A percentile compares a stretch with the other conserved stretches of the same genome.
phyloP scores from a whole-genome alignment of 1,140 invertebrate species.

The Limonius californicus region DNA sequence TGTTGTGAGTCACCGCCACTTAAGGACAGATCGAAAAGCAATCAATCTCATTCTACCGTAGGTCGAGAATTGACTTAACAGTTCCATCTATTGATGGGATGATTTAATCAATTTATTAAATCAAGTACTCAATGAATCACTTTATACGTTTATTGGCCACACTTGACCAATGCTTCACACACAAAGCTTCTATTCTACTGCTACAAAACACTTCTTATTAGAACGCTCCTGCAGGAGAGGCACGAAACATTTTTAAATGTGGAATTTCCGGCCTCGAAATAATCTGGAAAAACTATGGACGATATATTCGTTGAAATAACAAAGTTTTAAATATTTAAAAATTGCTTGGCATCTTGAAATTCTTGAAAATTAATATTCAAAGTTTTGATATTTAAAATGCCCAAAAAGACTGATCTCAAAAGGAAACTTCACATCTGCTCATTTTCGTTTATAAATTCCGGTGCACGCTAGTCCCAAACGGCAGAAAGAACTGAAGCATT shows the following conservation, averaged over 20 bases:
- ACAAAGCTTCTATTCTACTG: conserved; percentile 5
- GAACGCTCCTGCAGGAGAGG: too few species aligned
- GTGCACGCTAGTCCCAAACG: background rate
- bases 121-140: conserved; percentile 32
- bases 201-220: too few species aligned
- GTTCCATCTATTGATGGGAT: conserved; percentile 35
- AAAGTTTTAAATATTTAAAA: too few species aligned
- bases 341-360: too few species aligned
- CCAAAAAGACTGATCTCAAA: background rate
- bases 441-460: background rate
- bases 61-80: conserved; percentile 35
- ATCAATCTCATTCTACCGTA: conserved; percentile 15
- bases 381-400: background rate
- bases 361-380: background rate
- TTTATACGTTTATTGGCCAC: conserved; percentile 28
- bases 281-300: background rate
- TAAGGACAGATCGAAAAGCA: conserved; percentile 13
- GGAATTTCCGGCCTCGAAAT: background rate
- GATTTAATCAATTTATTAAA: conserved; percentile 39
- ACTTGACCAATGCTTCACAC: conserved; percentile 13
- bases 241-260: too few species aligned
- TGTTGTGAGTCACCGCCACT: background rate
- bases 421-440: background rate
- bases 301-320: too few species aligned
- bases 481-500: conserved; percentile 4